Percentiles rank a stretch among this genome's conserved stretches.
Evolutionary conservation across 2,113 vertebrate genomes (phyloP).

Genomic region (Ranitomeya imitator): DNA sequence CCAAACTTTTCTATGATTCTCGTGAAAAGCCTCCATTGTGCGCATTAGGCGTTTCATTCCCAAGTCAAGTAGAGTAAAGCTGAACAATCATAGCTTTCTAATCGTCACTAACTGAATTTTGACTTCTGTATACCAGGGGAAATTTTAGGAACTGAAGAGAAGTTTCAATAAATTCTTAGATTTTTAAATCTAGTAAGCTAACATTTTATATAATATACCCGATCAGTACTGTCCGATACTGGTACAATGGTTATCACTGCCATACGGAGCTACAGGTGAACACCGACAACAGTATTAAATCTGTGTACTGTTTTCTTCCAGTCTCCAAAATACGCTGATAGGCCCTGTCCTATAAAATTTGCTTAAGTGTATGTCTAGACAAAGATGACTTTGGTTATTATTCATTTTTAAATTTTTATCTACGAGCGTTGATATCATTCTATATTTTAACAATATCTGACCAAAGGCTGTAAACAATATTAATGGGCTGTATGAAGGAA

Average conservation of each 20-base stretch:
- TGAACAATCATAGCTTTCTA: not conserved
- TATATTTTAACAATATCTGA: not conserved
- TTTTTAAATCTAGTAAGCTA: not conserved
- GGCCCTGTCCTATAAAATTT: not conserved
- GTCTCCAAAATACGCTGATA: not conserved
- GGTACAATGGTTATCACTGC: not conserved
- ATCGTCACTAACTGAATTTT: not conserved
- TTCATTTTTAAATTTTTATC: not conserved
- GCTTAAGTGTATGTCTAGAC: not conserved
- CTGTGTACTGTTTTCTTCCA: not conserved
- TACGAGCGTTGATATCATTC: not conserved
- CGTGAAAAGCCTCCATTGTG: too few relatives aligned
- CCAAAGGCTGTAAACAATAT: not conserved
- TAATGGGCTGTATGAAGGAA: not conserved
- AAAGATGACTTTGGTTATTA: not conserved
- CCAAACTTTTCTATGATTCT: too few relatives aligned
- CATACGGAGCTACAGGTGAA: not conserved
- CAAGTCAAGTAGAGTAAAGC: not conserved
- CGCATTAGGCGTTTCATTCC: not conserved
- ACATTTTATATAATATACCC: not conserved
- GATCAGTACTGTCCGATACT: not conserved
- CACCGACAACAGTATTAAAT: not conserved
- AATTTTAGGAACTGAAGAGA: not conserved
- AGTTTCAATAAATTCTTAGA: not conserved
- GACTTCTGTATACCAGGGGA: not conserved